Conservation (phyloP, 2,888 invertebrate genomes). For the Leptinotarsa haldemani region DNA sequence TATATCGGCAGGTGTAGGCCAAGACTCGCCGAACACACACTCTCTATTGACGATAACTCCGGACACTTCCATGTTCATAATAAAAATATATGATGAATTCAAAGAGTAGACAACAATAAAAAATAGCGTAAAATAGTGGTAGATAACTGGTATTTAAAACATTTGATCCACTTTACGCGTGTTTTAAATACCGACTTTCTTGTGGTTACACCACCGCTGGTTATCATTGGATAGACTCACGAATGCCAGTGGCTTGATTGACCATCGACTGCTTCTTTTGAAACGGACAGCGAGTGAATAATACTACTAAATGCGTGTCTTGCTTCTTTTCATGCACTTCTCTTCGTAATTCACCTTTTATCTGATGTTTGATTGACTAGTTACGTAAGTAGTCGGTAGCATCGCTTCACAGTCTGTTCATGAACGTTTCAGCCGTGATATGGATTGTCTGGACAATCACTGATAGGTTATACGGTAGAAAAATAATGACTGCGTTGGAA, state of each 20-base stretch:
- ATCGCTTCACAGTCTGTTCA: conserved; percentile 9
- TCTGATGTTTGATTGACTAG: conserved; percentile 43
- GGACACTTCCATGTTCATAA: too few relatives aligned
- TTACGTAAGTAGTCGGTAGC: conserved; percentile 32
- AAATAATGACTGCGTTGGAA: conserved; percentile 1
- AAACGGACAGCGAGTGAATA: conserved; percentile 50
- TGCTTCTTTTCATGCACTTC: conserved; percentile 32
- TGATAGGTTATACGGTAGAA: background rate
- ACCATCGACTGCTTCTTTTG: conserved; percentile 51
- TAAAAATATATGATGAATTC: too few relatives aligned
- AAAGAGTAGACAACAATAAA: too few relatives aligned
- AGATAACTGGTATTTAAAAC: too few relatives aligned
- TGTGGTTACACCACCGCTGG: conserved; percentile 1
- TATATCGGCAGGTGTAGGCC: too few relatives aligned
- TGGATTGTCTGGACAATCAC: background rate
- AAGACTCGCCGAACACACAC: too few relatives aligned
- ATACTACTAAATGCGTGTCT: conserved; percentile 45
- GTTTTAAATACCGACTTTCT: background rate
- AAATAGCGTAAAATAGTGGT: too few relatives aligned
- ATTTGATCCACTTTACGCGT: too few relatives aligned
- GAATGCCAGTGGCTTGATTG: conserved; percentile 44
- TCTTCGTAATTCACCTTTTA: conserved; percentile 44
- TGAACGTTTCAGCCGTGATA: conserved; percentile 1
- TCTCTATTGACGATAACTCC: too few relatives aligned
- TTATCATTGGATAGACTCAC: conserved; percentile 19